Percentiles rank a stretch among this genome's conserved stretches.
Evolutionary conservation across 2,888 invertebrate species (phyloP).

Genomic region (Ectemnius lituratus): DNA sequence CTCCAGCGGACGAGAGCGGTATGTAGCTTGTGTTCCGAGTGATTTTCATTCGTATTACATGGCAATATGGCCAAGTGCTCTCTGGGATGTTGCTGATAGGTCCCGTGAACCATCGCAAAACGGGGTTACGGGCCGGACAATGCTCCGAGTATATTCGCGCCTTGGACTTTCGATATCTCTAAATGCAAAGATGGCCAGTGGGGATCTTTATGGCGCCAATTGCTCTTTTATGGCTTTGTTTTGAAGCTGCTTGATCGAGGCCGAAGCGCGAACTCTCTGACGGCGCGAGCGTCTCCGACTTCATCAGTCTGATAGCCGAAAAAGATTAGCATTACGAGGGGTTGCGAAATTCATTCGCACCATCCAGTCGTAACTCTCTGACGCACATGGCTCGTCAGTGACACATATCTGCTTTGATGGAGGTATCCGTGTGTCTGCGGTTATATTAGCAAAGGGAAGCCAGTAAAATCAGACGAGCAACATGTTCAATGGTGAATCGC

Average conservation of each 20-base stretch:
- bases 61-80: too few species aligned
- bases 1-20: not conserved
- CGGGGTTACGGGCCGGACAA: not conserved
- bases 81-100: not conserved
- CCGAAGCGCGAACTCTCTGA: not conserved
- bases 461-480: too few species aligned
- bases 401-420: too few species aligned
- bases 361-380: too few species aligned
- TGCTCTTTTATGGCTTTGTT: slow-evolving; percentile 35
- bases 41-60: not conserved
- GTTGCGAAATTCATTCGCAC: slow-evolving; percentile 26
- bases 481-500: too few species aligned
- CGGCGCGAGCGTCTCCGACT: not conserved
- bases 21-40: not conserved
- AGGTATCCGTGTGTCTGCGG: too few species aligned
- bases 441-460: too few species aligned
- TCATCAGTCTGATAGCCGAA: slow-evolving; percentile 2
- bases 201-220: slow-evolving; percentile 16
- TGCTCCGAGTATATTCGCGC: not conserved
- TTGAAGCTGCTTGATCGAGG: slow-evolving; percentile 16
- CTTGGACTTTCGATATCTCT: slow-evolving; percentile 1
- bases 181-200: slow-evolving; percentile 9
- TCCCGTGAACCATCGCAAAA: slow-evolving; percentile 4
- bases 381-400: too few species aligned
- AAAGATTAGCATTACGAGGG: slow-evolving; percentile 13